These are phyloP conservation scores for Lucifuga dentata DNA, from an alignment of 2,113 vertebrate genomes.

Conservation along the genomic window DNA sequence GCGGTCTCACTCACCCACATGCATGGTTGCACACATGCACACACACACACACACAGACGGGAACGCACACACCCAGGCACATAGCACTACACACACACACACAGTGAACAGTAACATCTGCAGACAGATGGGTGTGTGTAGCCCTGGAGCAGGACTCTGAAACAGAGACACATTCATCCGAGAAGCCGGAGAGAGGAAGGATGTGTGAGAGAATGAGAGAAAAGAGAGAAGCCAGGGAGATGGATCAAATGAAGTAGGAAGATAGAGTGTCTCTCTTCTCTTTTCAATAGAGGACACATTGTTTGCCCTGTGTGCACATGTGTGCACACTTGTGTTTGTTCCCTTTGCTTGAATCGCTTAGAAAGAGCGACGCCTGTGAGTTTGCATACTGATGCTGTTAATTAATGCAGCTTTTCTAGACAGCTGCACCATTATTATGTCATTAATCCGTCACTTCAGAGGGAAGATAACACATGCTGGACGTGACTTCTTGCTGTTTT, in stretches of 20 bases:
- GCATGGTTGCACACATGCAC: constrained; percentile 21
- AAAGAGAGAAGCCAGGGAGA: constrained; percentile 69
- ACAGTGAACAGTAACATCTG: constrained; percentile 77
- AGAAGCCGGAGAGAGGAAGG: constrained; percentile 77
- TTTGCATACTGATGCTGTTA: constrained; percentile 80
- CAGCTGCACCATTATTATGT: constrained; percentile 76
- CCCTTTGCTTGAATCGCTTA: constrained; percentile 41
- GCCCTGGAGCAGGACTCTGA: constrained; percentile 73
- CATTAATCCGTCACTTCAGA: constrained; percentile 71
- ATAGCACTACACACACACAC: constrained; percentile 36
- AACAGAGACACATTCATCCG: constrained; percentile 83
- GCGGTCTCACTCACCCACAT: constrained; percentile 46
- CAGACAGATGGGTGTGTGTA: constrained; percentile 79
- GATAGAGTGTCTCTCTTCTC: constrained; percentile 79
- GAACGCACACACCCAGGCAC: background rate
- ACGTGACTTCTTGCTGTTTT: constrained; percentile 19
- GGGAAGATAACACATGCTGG: constrained; percentile 33
- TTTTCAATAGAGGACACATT: constrained; percentile 81
- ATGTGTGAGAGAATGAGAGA: constrained; percentile 76
- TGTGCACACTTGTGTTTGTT: constrained; percentile 58
- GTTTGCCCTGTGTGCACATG: constrained; percentile 67
- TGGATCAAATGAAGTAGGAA: constrained; percentile 80
- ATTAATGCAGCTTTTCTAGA: constrained; percentile 73
- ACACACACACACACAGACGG: background rate
- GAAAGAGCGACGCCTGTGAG: constrained; percentile 59